Evolutionary conservation across 92 coral and sea anemone genomes (phyloP).

Genomic region (Epizoanthus ramosus): DNA sequence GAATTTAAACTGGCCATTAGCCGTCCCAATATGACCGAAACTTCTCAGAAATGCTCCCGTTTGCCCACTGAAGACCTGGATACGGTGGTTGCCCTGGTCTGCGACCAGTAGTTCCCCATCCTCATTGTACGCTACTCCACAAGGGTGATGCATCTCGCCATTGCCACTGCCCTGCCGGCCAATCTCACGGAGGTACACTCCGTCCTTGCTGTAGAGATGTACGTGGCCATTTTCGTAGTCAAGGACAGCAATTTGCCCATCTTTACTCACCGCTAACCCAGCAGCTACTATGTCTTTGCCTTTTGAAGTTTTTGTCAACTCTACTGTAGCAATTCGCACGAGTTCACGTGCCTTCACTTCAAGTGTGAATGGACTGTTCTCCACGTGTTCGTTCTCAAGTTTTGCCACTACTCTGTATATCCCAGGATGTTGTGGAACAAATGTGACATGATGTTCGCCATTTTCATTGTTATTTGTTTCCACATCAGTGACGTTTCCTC

Average conservation of each 20-base stretch:
- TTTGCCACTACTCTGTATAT: not conserved
- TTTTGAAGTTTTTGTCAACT: slow-evolving; percentile 63
- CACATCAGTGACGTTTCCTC: not conserved
- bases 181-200: not conserved
- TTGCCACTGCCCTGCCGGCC: not conserved
- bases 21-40: too few relatives aligned
- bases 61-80: too few relatives aligned
- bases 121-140: not conserved
- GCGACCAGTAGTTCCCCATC: not conserved
- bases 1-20: too few relatives aligned
- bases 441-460: not conserved
- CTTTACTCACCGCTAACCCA: slow-evolving; percentile 67
- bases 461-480: not conserved
- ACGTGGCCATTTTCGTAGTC: not conserved
- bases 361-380: slow-evolving; percentile 1
- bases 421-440: not conserved
- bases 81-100: not conserved
- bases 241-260: slow-evolving; percentile 1
- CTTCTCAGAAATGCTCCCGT: too few relatives aligned
- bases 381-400: not conserved
- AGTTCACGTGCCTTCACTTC: not conserved
- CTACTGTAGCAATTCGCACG: not conserved
- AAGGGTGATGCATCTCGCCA: not conserved
- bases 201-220: not conserved
- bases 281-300: slow-evolving; percentile 71